Evolutionary conservation across 2,888 invertebrate species (phyloP).

Genomic region (Hypomecis punctinalis): DNA sequence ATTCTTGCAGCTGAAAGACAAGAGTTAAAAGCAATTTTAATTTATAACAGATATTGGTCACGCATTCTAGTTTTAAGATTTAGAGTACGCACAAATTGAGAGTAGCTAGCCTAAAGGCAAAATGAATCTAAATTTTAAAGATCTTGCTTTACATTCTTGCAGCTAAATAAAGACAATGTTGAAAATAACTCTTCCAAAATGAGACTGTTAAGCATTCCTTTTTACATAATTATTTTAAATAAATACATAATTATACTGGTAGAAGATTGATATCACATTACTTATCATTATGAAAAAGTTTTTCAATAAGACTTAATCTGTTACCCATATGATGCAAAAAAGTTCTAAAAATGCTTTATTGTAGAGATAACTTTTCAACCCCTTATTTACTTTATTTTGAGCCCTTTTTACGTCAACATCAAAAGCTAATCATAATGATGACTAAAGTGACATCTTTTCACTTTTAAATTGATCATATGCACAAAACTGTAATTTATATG

Average conservation of each 20-base stretch:
- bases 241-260: constrained; percentile 7
- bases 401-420: too few relatives aligned
- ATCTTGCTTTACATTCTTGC: background rate
- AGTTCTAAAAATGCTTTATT: too few relatives aligned
- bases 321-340: too few relatives aligned
- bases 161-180: constrained; percentile 23
- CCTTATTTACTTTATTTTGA: too few relatives aligned
- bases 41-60: too few relatives aligned
- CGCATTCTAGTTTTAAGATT: too few relatives aligned
- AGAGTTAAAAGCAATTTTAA: too few relatives aligned
- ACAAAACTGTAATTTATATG: constrained; percentile 54
- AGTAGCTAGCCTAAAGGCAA: constrained; percentile 1
- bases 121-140: background rate
- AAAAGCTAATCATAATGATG: too few relatives aligned
- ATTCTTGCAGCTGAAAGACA: constrained; percentile 14
- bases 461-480: constrained; percentile 51
- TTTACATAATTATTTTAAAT: constrained; percentile 45
- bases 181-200: constrained; percentile 41
- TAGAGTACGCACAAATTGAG: constrained; percentile 7
- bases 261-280: too few relatives aligned
- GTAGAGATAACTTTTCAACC: too few relatives aligned
- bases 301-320: too few relatives aligned
- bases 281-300: too few relatives aligned
- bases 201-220: constrained; percentile 68
- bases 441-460: background rate